Conservation (phyloP, 2,113 vertebrate genomes). For the Odobenus rosmarus region DNA sequence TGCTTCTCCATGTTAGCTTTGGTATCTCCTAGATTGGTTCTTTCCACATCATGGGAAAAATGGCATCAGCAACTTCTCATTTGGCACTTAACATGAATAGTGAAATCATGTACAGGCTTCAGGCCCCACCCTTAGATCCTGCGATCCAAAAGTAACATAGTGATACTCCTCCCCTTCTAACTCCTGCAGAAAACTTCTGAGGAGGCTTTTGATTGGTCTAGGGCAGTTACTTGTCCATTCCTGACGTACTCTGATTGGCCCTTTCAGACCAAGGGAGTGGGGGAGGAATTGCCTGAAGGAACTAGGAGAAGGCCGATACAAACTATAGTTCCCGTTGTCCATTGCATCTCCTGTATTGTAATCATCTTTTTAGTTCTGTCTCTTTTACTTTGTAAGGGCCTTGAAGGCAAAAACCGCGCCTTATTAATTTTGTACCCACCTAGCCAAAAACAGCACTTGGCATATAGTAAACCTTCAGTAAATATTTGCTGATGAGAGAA, state of each 20-base stretch:
- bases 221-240: neutral
- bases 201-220: neutral
- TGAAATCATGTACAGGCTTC: neutral
- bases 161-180: neutral
- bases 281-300: neutral
- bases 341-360: neutral
- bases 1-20: neutral
- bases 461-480: neutral
- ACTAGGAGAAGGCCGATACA: neutral
- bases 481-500: slow-evolving; percentile 50
- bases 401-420: neutral
- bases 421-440: slow-evolving; percentile 37
- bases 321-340: neutral
- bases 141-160: neutral
- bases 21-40: neutral
- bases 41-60: neutral
- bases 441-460: neutral
- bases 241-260: neutral
- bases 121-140: neutral
- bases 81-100: neutral
- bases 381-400: neutral
- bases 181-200: neutral
- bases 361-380: neutral
- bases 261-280: neutral
- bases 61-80: neutral